phyloP scores from a whole-genome alignment of 2,888 invertebrate species.

The Iphiclides podalirius region DNA sequence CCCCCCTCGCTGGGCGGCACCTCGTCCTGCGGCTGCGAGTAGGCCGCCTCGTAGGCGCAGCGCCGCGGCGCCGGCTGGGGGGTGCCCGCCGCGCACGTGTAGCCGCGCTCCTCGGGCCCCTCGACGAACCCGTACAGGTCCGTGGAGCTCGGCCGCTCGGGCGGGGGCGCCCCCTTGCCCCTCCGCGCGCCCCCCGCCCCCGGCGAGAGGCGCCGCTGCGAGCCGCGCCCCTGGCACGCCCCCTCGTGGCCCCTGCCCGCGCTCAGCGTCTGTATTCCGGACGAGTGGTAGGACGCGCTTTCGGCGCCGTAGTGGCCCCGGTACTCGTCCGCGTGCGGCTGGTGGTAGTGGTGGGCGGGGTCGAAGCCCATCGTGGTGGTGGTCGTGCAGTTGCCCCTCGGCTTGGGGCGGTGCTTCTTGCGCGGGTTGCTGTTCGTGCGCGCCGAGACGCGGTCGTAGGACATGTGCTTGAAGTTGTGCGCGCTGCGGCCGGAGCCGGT shows the following conservation, averaged over 20 bases:
- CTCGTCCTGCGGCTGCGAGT: conserved; percentile 79
- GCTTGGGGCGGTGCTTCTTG: conserved; percentile 73
- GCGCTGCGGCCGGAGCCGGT: conserved; percentile 72
- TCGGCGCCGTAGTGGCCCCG: conserved; percentile 73
- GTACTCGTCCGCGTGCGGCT: conserved; percentile 74
- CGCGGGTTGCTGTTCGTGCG: conserved; percentile 76
- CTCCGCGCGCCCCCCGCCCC: conserved; percentile 76
- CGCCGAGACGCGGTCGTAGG: conserved; percentile 71
- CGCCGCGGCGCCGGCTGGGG: conserved; percentile 76
- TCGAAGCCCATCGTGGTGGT: conserved; percentile 83
- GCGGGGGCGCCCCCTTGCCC: conserved; percentile 74
- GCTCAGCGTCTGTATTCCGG: conserved; percentile 72
- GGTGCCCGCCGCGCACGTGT: conserved; percentile 64
- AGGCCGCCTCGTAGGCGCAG: conserved; percentile 73
- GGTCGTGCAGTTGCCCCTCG: conserved; percentile 79
- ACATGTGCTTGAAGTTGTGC: conserved; percentile 77
- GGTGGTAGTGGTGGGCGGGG: conserved; percentile 73
- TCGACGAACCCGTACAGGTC: conserved; percentile 80
- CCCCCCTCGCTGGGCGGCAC: conserved; percentile 71
- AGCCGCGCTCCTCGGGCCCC: conserved; percentile 65
- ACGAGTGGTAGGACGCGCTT: conserved; percentile 74
- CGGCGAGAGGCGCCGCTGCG: conserved; percentile 71
- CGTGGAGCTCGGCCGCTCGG: conserved; percentile 83
- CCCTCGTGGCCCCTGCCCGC: conserved; percentile 76
- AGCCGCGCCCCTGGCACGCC: conserved; percentile 57